Evolutionary conservation across 2,113 vertebrate species (phyloP).

Genomic region (Lanius ludovicianus): DNA sequence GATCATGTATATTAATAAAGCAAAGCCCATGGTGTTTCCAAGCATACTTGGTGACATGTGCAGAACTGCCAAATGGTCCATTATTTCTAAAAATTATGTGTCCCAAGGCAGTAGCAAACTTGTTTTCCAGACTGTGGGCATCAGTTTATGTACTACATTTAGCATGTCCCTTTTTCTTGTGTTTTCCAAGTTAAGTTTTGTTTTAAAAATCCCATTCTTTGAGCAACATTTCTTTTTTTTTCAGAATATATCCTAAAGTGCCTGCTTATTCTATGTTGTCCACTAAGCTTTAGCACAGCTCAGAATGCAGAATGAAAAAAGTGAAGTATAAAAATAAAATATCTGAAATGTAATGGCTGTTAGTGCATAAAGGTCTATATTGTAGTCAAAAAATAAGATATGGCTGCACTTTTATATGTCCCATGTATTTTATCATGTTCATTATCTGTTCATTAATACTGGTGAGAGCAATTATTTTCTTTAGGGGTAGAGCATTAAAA

Average conservation of each 20-base stretch:
- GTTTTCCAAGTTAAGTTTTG: background rate
- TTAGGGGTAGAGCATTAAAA: background rate
- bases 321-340: background rate
- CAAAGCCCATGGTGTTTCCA: slow-evolving; percentile 58
- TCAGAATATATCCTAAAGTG: background rate
- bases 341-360: background rate
- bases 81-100: slow-evolving; percentile 78
- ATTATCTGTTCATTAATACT: slow-evolving; percentile 29
- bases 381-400: slow-evolving; percentile 32
- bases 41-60: slow-evolving; percentile 65
- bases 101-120: slow-evolving; percentile 71
- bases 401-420: background rate
- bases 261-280: background rate
- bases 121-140: slow-evolving; percentile 66
- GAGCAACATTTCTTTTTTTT: background rate
- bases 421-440: slow-evolving; percentile 10
- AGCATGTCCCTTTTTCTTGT: slow-evolving; percentile 15
- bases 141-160: slow-evolving; percentile 35
- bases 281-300: background rate
- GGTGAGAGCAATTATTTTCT: slow-evolving; percentile 35
- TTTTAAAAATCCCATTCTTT: background rate
- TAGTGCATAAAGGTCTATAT: background rate
- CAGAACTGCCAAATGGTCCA: slow-evolving; percentile 74
- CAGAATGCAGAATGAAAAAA: background rate
- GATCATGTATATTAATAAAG: slow-evolving; percentile 70